phyloP scores from a whole-genome alignment of 2,888 invertebrate genomes.

The Polydrusus tereticollis region DNA sequence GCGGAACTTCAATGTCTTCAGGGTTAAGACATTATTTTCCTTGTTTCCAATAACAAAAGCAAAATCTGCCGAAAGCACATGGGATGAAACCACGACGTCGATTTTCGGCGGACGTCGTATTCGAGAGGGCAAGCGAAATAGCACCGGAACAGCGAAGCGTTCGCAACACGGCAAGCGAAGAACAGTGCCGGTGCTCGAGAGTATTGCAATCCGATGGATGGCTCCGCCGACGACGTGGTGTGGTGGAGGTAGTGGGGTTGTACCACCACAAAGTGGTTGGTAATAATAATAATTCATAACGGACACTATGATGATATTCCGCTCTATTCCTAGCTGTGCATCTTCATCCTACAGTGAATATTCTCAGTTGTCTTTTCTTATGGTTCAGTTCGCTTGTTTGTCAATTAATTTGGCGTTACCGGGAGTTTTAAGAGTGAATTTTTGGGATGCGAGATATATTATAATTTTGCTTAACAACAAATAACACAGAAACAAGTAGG shows the following conservation, averaged over 20 bases:
- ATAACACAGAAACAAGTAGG: too few relatives aligned
- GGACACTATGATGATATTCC: slow-evolving; percentile 29
- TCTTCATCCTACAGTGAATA: too few relatives aligned
- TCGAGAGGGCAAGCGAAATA: slow-evolving; percentile 33
- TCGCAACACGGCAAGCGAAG: slow-evolving; percentile 30
- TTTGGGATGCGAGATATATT: too few relatives aligned
- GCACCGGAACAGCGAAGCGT: slow-evolving; percentile 27
- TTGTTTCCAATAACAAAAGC: slow-evolving; percentile 5
- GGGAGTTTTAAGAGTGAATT: too few relatives aligned
- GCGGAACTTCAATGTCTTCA: too few relatives aligned
- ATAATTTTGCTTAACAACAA: too few relatives aligned
- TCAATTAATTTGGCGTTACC: too few relatives aligned
- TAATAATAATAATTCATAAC: slow-evolving; percentile 34
- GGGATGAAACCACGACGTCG: slow-evolving; percentile 33
- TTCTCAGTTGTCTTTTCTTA: too few relatives aligned
- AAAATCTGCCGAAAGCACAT: too few relatives aligned
- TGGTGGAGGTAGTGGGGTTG: slow-evolving; percentile 39
- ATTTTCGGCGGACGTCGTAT: slow-evolving; percentile 20
- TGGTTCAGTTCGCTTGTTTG: too few relatives aligned
- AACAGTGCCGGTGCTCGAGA: slow-evolving; percentile 26
- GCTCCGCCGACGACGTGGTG: slow-evolving; percentile 40
- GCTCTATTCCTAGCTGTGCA: slow-evolving; percentile 12
- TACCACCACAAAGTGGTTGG: slow-evolving; percentile 44
- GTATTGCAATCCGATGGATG: slow-evolving; percentile 39
- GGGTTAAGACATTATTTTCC: neutral